Evolutionary conservation across 2,113 vertebrate species (phyloP).

Genomic region (Psettodes erumei): DNA sequence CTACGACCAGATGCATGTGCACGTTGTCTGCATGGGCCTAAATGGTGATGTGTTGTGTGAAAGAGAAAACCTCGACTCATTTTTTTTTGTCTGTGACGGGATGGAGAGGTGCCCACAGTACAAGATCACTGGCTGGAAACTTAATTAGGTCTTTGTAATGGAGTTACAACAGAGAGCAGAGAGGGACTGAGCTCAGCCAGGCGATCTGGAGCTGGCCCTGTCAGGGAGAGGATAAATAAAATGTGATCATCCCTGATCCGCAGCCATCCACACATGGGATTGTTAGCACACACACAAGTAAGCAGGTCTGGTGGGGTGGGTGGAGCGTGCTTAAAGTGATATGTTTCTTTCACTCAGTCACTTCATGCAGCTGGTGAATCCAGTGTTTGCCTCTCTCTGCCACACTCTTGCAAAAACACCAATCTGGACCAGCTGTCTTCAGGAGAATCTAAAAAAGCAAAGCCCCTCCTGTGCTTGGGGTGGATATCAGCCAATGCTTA

Average conservation of each 20-base stretch:
- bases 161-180: conserved; percentile 53
- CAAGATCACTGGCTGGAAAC: conserved; percentile 16
- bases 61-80: neutral
- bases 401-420: neutral
- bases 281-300: conserved; percentile 16
- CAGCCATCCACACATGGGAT: conserved; percentile 4
- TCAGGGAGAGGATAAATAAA: conserved; percentile 13
- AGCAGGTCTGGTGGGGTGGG: conserved; percentile 37
- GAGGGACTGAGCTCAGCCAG: conserved; percentile 1
- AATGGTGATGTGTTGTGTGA: neutral
- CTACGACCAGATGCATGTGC: conserved; percentile 5
- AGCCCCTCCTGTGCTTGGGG: neutral
- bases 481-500: conserved; percentile 1
- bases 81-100: neutral
- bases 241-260: conserved; percentile 32
- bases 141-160: conserved; percentile 50
- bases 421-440: conserved; percentile 3
- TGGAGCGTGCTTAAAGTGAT: conserved; percentile 19
- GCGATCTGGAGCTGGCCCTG: conserved; percentile 8
- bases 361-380: conserved; percentile 21
- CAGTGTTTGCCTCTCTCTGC: neutral
- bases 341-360: conserved; percentile 23
- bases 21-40: neutral
- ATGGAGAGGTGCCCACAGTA: neutral
- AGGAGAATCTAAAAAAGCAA: neutral